phyloP scores from a whole-genome alignment of 2,888 invertebrate genomes.

The Ichneumon xanthorius region DNA sequence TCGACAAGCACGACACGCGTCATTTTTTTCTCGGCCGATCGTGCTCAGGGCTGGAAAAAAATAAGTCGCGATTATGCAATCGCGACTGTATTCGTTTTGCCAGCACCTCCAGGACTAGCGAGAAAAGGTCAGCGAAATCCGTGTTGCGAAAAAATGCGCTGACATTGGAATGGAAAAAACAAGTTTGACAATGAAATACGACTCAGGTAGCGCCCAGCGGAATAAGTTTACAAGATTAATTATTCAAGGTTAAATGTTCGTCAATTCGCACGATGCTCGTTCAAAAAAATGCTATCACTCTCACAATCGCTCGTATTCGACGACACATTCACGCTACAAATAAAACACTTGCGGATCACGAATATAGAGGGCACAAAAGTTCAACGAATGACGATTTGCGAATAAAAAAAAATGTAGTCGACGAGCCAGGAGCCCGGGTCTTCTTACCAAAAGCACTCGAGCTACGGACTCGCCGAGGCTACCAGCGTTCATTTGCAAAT shows the following conservation, averaged over 20 bases:
- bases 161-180: constrained; percentile 30
- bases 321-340: constrained; percentile 2
- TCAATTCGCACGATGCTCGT: neutral
- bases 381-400: constrained; percentile 39
- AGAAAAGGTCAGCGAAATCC: constrained; percentile 60
- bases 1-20: constrained; percentile 32
- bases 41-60: constrained; percentile 9
- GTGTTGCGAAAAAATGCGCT: constrained; percentile 42
- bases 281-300: constrained; percentile 8
- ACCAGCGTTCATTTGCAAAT: constrained; percentile 46
- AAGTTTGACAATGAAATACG: neutral
- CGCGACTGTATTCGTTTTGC: constrained; percentile 29
- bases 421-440: constrained; percentile 26
- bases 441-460: constrained; percentile 60
- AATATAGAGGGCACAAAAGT: neutral
- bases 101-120: constrained; percentile 13
- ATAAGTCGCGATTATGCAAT: constrained; percentile 10
- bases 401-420: constrained; percentile 38
- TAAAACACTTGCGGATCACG: constrained; percentile 14
- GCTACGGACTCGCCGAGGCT: constrained; percentile 27
- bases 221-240: constrained; percentile 4
- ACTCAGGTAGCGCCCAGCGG: neutral
- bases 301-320: constrained; percentile 2
- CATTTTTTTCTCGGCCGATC: constrained; percentile 15
- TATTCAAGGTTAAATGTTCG: constrained; percentile 8